Conservation (phyloP, 2,113 vertebrate genomes). For the Bubalus kerabau region DNA sequence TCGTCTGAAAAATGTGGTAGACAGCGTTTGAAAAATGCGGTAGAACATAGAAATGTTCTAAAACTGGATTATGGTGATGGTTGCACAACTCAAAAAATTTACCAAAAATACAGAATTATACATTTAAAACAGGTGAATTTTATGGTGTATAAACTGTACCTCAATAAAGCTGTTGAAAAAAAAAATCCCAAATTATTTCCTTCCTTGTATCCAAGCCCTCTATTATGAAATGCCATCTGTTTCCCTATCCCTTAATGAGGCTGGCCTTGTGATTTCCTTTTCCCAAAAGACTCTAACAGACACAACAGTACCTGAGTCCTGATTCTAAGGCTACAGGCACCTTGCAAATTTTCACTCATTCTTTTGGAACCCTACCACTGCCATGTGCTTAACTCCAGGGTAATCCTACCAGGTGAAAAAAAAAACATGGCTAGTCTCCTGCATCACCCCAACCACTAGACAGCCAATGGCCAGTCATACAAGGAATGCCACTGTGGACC, state of each 20-base stretch:
- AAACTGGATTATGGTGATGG: background rate
- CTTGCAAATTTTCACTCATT: background rate
- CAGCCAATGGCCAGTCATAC: background rate
- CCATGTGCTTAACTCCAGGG: background rate
- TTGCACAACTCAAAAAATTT: background rate
- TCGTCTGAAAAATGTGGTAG: background rate
- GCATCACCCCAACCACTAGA: background rate
- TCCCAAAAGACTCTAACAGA: background rate
- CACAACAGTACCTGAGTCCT: background rate
- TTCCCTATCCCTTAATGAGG: background rate
- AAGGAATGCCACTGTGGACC: background rate
- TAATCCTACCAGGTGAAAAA: background rate
- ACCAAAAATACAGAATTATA: background rate
- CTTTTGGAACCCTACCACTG: background rate
- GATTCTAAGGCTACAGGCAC: background rate
- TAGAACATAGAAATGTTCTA: background rate
- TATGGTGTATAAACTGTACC: background rate
- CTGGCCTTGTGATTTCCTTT: background rate
- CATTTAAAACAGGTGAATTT: background rate
- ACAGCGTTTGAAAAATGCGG: background rate
- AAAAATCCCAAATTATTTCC: background rate
- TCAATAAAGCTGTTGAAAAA: background rate
- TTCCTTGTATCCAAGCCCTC: background rate
- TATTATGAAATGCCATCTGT: background rate
- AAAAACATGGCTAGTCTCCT: background rate